Conservation (phyloP, 2,113 vertebrate genomes). For the Sterrhoptilus dennistouni region DNA sequence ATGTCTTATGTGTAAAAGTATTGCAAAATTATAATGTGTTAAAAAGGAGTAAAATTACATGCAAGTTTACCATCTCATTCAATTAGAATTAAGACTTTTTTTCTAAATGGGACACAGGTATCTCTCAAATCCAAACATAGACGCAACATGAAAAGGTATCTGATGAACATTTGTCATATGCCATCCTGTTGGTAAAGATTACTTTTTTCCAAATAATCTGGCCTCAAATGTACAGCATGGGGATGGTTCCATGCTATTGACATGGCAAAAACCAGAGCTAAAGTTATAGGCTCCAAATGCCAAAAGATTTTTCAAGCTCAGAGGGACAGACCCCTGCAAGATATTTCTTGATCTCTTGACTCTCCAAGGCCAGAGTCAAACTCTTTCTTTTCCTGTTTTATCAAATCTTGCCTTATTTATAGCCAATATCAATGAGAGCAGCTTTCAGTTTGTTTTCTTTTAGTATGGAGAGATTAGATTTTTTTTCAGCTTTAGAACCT, state of each 20-base stretch:
- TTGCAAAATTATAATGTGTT: background rate
- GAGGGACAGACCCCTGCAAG: background rate
- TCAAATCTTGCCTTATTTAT: background rate
- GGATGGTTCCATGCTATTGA: background rate
- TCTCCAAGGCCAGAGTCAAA: background rate
- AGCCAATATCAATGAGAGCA: background rate
- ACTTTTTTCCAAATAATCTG: background rate
- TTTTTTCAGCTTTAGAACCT: background rate
- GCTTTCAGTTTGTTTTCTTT: background rate
- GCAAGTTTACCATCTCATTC: background rate
- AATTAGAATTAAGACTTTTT: background rate
- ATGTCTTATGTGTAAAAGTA: background rate
- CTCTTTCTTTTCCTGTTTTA: background rate
- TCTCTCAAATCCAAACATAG: background rate
- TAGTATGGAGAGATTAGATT: background rate
- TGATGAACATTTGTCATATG: background rate
- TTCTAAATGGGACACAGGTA: background rate
- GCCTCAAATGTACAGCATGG: background rate
- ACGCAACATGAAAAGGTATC: background rate
- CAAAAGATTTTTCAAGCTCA: background rate
- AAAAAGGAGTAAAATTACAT: background rate
- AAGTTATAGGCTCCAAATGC: background rate
- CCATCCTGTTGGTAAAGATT: background rate
- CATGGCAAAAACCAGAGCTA: background rate
- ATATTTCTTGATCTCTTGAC: background rate